Base-by-base conservation (phyloP, 2,888 invertebrate species). In the Amphipyra berbera region DNA sequence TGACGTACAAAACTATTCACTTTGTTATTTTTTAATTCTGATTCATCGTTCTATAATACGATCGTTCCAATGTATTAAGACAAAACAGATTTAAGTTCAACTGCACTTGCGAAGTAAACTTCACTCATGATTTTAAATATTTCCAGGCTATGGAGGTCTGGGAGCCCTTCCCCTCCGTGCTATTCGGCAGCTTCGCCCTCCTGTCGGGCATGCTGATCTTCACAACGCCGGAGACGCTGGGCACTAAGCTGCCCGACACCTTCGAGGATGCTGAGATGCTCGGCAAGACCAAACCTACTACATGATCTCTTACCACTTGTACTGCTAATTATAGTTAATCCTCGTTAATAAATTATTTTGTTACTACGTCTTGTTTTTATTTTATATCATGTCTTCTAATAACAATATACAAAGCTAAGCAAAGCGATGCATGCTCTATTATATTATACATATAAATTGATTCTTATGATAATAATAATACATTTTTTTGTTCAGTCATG, bases 211-310 rank as follows among this genome's bases (percentile, higher is more conserved):
- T 79, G 4, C 83, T 93, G 41, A 85, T 91, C 70, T 87, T 92
- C 78, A 82, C 87, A 5, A 90, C 89, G 10, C 92, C 92, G n/a
- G 92, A 92, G 81, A 96, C 96, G 13, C 91, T 95, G 30, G 95
- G 96, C 68, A 85, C 92, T 41, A 92, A 91, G 61, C 83, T 96
- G 59, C 96, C 96, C 1, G 95, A 96, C 70, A 96, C 96, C 46
- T 91, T 96, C 71, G 92, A 95, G 68, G 96, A 96, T 41, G 96
- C 96, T 0, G 92, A 95, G 44, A 74, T 83, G 38, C 78, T 93
- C 47, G 87, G 88, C 60, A 82, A 79, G 47, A 71, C 70, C n/a
- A 77, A 79, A 56, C 1, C 41, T 0, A 40, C 48, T 49, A 67
- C 56, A 21, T 82, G 80, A 85, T 82, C 80, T 82, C 74, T 73